Conservation (phyloP, 2,797 vertebrate genomes). For the Argentina silus region DNA sequence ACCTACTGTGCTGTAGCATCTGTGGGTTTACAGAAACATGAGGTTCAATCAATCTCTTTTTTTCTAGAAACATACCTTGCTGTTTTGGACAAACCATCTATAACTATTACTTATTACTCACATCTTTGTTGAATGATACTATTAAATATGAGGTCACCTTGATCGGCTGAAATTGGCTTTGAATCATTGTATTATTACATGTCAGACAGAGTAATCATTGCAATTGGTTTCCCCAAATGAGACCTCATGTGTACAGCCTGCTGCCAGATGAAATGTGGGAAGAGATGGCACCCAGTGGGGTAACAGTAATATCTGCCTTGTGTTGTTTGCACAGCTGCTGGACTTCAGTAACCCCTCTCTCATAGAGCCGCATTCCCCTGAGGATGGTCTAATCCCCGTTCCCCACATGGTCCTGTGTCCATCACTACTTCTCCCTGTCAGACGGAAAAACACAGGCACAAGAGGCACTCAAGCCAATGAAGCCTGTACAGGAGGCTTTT, state of each 20-base stretch:
- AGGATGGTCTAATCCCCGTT: constrained; percentile 34
- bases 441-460: constrained; percentile 18
- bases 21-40: background rate
- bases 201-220: constrained; percentile 27
- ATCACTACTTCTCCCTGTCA: constrained; percentile 13
- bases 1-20: no score
- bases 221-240: constrained; percentile 45
- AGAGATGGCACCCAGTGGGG: constrained; percentile 64
- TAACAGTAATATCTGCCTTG: constrained; percentile 68
- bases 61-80: no score
- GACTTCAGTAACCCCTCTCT: constrained; percentile 63
- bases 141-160: constrained; percentile 31
- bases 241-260: constrained; percentile 32
- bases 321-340: constrained; percentile 79
- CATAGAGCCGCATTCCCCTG: constrained; percentile 41
- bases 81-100: background rate
- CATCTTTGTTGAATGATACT: background rate
- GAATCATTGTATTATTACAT: constrained; percentile 9
- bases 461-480: background rate
- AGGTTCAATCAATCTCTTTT: background rate
- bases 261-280: constrained; percentile 38
- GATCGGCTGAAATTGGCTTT: constrained; percentile 41
- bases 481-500: background rate
- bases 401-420: constrained; percentile 21
- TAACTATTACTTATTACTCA: background rate